Evolutionary conservation across 2,888 invertebrate species (phyloP).

Genomic region (Dromius quadrimaculatus): DNA sequence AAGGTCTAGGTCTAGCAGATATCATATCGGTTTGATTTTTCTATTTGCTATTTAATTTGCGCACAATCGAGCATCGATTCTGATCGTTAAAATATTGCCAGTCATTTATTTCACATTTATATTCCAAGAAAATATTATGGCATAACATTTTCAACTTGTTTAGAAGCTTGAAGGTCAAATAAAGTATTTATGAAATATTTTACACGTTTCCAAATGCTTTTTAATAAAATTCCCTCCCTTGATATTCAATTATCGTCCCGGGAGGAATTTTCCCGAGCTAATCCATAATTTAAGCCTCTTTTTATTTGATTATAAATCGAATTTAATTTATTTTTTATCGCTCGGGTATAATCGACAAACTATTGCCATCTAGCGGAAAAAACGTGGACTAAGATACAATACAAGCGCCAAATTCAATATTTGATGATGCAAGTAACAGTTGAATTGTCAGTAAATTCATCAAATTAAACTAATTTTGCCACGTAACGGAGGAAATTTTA

Average conservation of each 20-base stretch:
- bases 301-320: neutral
- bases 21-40: slow-evolving; percentile 44
- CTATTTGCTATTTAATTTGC: slow-evolving; percentile 45
- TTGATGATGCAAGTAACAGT: too few species aligned
- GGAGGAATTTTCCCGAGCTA: too few species aligned
- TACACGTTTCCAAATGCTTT: neutral
- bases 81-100: neutral
- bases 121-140: slow-evolving; percentile 16
- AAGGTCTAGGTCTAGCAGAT: slow-evolving; percentile 13
- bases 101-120: slow-evolving; percentile 12
- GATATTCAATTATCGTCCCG: neutral
- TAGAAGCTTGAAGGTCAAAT: slow-evolving; percentile 24
- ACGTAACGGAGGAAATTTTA: too few species aligned
- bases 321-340: slow-evolving; percentile 7
- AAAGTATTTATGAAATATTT: slow-evolving; percentile 9
- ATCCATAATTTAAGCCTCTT: neutral
- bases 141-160: slow-evolving; percentile 42
- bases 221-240: neutral
- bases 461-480: too few species aligned
- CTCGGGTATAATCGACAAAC: neutral
- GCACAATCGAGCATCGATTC: slow-evolving; percentile 37
- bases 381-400: neutral
- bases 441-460: too few species aligned
- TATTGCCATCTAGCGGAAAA: neutral
- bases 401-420: neutral